Evolutionary conservation across 2,888 invertebrate species (phyloP).

Genomic region (Beris chalybata): DNA sequence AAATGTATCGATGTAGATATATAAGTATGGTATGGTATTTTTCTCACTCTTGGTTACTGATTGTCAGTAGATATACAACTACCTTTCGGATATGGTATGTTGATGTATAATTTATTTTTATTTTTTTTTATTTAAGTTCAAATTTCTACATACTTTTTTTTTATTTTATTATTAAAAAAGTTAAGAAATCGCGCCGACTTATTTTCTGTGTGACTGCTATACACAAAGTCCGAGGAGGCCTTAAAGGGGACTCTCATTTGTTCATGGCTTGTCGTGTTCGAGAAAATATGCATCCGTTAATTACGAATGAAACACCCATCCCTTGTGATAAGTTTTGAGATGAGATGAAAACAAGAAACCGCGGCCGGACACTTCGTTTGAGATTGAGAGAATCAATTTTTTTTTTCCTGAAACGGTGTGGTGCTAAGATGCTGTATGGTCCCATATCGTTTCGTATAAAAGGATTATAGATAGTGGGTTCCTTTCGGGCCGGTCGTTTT

Average conservation of each 20-base stretch:
- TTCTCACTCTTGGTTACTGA: too few species aligned
- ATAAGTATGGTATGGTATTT: too few species aligned
- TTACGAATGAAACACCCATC: constrained; percentile 4
- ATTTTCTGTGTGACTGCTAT: neutral
- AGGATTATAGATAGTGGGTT: too few species aligned
- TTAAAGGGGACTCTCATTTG: constrained; percentile 4
- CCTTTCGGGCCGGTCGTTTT: neutral
- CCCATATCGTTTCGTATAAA: neutral
- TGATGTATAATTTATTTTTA: neutral
- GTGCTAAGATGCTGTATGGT: neutral
- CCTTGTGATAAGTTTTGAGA: neutral
- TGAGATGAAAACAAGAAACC: neutral
- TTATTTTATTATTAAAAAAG: neutral
- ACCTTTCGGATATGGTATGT: neutral
- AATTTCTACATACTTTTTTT: neutral
- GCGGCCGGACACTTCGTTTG: neutral
- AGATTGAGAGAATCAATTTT: neutral
- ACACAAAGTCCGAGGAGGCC: neutral
- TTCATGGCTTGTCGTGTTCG: constrained; percentile 5
- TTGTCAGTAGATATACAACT: too few species aligned
- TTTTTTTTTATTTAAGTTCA: neutral
- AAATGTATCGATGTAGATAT: neutral
- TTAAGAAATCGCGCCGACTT: neutral
- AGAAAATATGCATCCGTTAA: constrained; percentile 19
- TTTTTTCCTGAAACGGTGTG: neutral